Base-by-base conservation (phyloP, 1,140 invertebrate species). In the Aphaenogaster rudis region DNA sequence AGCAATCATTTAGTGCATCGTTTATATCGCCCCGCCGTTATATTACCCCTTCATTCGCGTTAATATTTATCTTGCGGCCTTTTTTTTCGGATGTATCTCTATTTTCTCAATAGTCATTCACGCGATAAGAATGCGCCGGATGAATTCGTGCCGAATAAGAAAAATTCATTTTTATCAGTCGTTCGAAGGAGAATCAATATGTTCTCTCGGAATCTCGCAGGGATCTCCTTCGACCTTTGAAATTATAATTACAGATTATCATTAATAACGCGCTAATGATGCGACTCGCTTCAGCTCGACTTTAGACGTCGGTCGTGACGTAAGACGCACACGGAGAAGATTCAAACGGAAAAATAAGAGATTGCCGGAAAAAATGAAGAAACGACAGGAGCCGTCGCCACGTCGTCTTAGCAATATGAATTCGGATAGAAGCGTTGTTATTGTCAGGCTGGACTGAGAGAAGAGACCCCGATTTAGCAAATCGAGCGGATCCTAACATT, bases 381-480 rank as follows among this genome's bases (percentile, higher is more conserved):
- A 21, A 28, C 48, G 39, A 45, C 1, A 76, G 28, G 28, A 28
- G 48, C 45, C n/a, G 2, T 63, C n/a, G 28, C 66, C 5, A 69
- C n/a, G 0, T 72, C n/a, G 5, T n/a, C n/a, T 57, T 17, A 88
- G 9, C 17, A 17, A 28, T 0, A 82, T 66, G 4, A 72, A 78
- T 7, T 91, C 88, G 0, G 6, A 88, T 9, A 91, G 82, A 61
- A 86, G 81, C 5, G 15, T 90, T 4, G 72, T 91, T 69, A 50
- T 77, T 21, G 33, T 91, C n/a, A 52, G 61, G 2, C 2, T 71
- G 13, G 42, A 64, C 1, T n/a, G 13, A 7, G 21, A 61, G 45
- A 80, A 74, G 4, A n/a, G 50, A 8, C 50, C 2, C 1, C 15
- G 17, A 48, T 50, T 63, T 59, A 52, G 11, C 39, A 7, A 45